These are phyloP conservation scores for Coreoperca whiteheadi DNA, from an alignment of 2,113 vertebrate species.

Conservation along the genomic window DNA sequence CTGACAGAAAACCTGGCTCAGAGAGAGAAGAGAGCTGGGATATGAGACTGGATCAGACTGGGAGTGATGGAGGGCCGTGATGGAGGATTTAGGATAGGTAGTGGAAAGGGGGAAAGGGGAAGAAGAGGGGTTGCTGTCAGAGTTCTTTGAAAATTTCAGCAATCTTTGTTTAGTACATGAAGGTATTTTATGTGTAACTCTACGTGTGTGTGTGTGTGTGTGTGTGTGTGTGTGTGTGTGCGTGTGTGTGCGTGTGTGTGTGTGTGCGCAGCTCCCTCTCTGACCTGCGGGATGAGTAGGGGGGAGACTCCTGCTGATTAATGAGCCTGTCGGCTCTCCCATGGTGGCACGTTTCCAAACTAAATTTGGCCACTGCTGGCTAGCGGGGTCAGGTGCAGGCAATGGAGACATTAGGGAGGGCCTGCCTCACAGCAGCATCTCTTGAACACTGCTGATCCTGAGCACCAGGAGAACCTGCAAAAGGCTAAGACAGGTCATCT, in stretches of 20 bases:
- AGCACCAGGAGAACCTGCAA: constrained; percentile 50
- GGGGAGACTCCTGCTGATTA: constrained; percentile 82
- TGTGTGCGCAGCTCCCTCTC: constrained; percentile 67
- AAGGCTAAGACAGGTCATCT: constrained; percentile 43
- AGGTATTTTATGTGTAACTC: too few species aligned
- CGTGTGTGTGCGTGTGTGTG: constrained; percentile 20
- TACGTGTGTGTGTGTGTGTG: constrained; percentile 18
- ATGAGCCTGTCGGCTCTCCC: constrained; percentile 82
- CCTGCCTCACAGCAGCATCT: constrained; percentile 78
- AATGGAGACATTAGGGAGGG: constrained; percentile 81
- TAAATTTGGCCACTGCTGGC: constrained; percentile 84
- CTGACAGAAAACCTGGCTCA: constrained; percentile 63
- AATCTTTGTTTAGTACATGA: constrained; percentile 73
- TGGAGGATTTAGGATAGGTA: constrained; percentile 66
- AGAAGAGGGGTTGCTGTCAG: constrained; percentile 53
- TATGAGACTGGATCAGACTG: constrained; percentile 56
- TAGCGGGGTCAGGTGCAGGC: constrained; percentile 82
- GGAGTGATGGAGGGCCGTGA: constrained; percentile 66
- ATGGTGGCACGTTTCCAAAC: constrained; percentile 84
- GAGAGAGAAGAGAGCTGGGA: constrained; percentile 59
- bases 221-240: constrained; percentile 47
- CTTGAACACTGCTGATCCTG: constrained; percentile 66
- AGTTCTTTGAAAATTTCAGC: constrained; percentile 63
- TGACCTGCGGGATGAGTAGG: constrained; percentile 79
- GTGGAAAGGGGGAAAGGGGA: constrained; percentile 31